Percentiles rank a stretch among this genome's conserved stretches.
Evolutionary conservation across 2,797 vertebrate genomes (phyloP).

Genomic region (Coregonus ussuriensis): DNA sequence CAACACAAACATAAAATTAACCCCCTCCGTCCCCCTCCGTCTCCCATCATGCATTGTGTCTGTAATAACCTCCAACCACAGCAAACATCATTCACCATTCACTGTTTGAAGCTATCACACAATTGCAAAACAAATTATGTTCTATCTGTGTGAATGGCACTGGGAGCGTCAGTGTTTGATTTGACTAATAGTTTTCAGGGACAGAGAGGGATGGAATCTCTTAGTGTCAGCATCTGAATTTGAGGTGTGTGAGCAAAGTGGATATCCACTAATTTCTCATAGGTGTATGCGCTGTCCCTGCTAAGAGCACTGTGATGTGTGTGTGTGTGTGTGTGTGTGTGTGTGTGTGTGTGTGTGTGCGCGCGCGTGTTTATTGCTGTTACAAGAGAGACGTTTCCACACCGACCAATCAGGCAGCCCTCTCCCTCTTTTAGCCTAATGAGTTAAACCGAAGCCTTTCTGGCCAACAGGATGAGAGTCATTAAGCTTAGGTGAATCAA

Average conservation of each 20-base stretch:
- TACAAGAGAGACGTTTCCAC: slow-evolving; percentile 16
- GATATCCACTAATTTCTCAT: slow-evolving; percentile 46
- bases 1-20: slow-evolving; percentile 50
- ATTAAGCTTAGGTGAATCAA: slow-evolving; percentile 67
- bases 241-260: slow-evolving; percentile 53
- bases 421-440: slow-evolving; percentile 26
- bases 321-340: background rate
- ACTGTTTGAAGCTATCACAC: slow-evolving; percentile 52
- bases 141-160: slow-evolving; percentile 62
- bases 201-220: slow-evolving; percentile 58
- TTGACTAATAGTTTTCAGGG: slow-evolving; percentile 66
- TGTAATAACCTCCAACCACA: slow-evolving; percentile 12
- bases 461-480: slow-evolving; percentile 57
- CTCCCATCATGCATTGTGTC: slow-evolving; percentile 50
- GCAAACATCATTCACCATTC: slow-evolving; percentile 51
- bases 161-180: slow-evolving; percentile 60
- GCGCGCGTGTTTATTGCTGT: slow-evolving; percentile 6
- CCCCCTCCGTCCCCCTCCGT: slow-evolving; percentile 6
- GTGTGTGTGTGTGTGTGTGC: background rate
- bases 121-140: slow-evolving; percentile 62
- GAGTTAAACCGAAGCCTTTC: slow-evolving; percentile 47
- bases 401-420: background rate
- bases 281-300: slow-evolving; percentile 46
- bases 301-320: slow-evolving; percentile 29
- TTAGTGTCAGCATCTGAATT: slow-evolving; percentile 58